Base-by-base conservation (phyloP, 2,888 invertebrate genomes). In the Hypolimnas misippus region DNA sequence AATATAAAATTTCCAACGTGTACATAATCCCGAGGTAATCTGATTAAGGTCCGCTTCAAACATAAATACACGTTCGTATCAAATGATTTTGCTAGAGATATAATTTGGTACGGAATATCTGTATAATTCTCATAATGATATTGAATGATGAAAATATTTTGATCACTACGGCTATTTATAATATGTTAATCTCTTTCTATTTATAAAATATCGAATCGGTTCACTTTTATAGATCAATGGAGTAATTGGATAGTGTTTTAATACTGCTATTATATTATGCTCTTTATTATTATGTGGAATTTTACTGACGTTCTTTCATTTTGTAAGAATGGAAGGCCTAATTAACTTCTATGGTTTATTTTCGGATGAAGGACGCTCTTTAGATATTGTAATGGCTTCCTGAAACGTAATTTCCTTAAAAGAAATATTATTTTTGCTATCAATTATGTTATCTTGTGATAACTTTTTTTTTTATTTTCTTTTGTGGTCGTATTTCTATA, bases 291-390 rank as follows among this genome's bases (percentile, higher is more conserved):
- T 38, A 3, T 5, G n/a, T n/a, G n/a, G 38, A 10, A 38, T 14
- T n/a, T 14, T 16, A 31, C 14, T 25, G 31, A n/a, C 16, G 14
- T n/a, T n/a, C 14, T 16, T 29, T 50, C 50, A 16, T n/a, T 1
- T 51, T 51, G 33, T 14, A 51, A 33, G 51, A 33, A 25, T 35
- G 12, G 33, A 25, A 29, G 33, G 17, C 1, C 33, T 56, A 19
- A 61, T 50, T 61, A 55, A 55, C 49, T 42, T 42, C 42, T 17
- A 19, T 17, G 19, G 50, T 50, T 17, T 61, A 61, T 55, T 55
- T 61, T 61, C 14, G 42, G 42, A 1, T 12, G 35, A 55, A 50
- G 54, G 54, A 55, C 55, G 42, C 0, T 33, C 5, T 46, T 14
- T 46, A 19, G 31, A n/a, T 31, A 55, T 25, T 21, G n/a, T 31